Evolutionary conservation across 2,888 invertebrate species (phyloP).

Genomic region (Pachymerium ferrugineum): DNA sequence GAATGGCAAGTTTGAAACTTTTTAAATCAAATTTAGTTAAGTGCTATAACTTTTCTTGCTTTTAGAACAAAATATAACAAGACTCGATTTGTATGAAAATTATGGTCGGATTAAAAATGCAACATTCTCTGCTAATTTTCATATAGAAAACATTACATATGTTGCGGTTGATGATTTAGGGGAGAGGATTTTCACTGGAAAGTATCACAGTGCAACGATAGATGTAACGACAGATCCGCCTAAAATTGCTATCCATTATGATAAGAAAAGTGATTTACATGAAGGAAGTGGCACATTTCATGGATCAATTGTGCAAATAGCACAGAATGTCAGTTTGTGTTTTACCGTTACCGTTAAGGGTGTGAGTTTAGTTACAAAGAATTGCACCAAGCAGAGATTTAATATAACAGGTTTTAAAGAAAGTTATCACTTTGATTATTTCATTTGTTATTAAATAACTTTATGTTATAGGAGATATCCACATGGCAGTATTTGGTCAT

Average conservation of each 20-base stretch:
- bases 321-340: background rate
- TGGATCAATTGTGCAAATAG: background rate
- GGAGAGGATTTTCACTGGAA: background rate
- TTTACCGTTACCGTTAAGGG: background rate
- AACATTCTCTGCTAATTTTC: background rate
- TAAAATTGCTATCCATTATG: background rate
- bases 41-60: background rate
- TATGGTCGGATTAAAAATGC: background rate
- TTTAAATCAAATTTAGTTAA: background rate
- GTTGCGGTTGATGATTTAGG: background rate
- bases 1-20: background rate
- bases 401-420: background rate
- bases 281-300: background rate
- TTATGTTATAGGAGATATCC: slow-evolving; percentile 5
- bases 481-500: slow-evolving; percentile 24
- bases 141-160: background rate
- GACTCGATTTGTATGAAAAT: background rate
- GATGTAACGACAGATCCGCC: background rate
- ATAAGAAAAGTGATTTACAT: background rate
- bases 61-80: background rate
- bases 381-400: background rate
- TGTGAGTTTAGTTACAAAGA: background rate
- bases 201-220: background rate
- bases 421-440: background rate
- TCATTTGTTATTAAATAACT: background rate